Evolutionary conservation across 2,113 vertebrate species (phyloP), one percentile per base, ranked within the genome.

Genomic region (Lichenostomus cassidix): DNA sequence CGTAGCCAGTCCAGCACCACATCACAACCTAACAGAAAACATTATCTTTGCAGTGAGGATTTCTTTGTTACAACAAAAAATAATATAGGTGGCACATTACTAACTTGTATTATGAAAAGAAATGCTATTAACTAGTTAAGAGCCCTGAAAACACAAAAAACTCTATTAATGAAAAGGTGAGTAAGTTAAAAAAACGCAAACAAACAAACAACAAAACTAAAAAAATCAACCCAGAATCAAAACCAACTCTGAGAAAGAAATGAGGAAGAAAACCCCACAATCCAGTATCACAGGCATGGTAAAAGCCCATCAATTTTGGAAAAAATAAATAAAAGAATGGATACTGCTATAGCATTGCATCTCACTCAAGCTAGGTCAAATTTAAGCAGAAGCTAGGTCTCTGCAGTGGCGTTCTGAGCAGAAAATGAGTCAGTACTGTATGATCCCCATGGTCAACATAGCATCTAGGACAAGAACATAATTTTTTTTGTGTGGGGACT

Each of bases 1-100:
- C 99, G 98, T 27, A 99, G 98, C 99, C 99, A 99, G n/a, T 99
- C 98, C 92, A 99, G 97, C n/a, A 99, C 98, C 94, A 98, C 98
- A 67, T 98, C 98, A 53, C 99, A 99, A 3, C 98, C 98, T 99
- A 68, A 77, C 3, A 89, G 19, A 64, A 92, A 92, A 67, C 5
- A 37, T 42, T 17, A 28, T 29, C 41, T 55, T 59, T 64, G 74
- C 68, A 75, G 20, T 7, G 14, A 92, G 8, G 15, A 62, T 41
- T 84, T 35, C 42, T 70, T 55, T 18, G 13, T 39, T 55, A 71
- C 0, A 5, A 10, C 39, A 75, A 80, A 65, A 56, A 70, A 46
- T 18, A 35, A 27, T 10, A 29, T 0, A 74, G 12, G 8, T 10
- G 22, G 5, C 5, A 79, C 10, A 47, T 1, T 56, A 22, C 59